Evolutionary conservation across 2,888 invertebrate genomes (phyloP).

Genomic region (Argyresthia goedartella): DNA sequence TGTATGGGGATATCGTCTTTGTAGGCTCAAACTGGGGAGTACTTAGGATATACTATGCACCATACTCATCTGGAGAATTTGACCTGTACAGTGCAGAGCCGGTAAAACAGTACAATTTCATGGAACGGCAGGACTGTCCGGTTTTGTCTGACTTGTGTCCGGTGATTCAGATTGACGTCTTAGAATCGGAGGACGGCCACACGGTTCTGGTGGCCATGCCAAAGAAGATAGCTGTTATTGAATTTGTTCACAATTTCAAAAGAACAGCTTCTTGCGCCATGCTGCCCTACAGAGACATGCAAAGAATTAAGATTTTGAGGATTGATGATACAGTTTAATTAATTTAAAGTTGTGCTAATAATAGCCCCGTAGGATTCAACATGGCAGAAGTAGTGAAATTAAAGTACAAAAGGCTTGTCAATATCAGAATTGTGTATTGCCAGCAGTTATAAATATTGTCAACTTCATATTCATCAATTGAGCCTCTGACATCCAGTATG

Average conservation of each 20-base stretch:
- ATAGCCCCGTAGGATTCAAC: no score
- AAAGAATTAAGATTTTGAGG: conserved; percentile 12
- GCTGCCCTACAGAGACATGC: conserved; percentile 22
- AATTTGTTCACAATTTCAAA: conserved; percentile 33
- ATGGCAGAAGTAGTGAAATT: no score
- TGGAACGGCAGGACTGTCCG: conserved; percentile 34
- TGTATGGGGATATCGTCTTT: conserved; percentile 44
- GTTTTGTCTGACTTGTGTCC: conserved; percentile 33
- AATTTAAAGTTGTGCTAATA: no score
- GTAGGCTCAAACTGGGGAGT: conserved; percentile 46
- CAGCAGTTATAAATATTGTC: no score
- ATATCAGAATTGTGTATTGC: no score
- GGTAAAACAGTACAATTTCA: conserved; percentile 41
- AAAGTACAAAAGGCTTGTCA: no score
- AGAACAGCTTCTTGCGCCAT: conserved; percentile 22
- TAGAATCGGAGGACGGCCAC: conserved; percentile 39
- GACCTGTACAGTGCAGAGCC: conserved; percentile 36
- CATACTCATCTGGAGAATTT: conserved; percentile 30
- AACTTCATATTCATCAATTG: no score
- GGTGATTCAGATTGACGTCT: conserved; percentile 39
- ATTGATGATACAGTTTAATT: conserved; percentile 1
- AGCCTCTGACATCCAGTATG: no score
- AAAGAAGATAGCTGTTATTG: conserved; percentile 40
- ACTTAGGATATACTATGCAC: conserved; percentile 39
- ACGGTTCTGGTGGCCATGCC: conserved; percentile 47